phyloP scores from a whole-genome alignment of 1,140 invertebrate species.

The Sesamia nonagrioides region DNA sequence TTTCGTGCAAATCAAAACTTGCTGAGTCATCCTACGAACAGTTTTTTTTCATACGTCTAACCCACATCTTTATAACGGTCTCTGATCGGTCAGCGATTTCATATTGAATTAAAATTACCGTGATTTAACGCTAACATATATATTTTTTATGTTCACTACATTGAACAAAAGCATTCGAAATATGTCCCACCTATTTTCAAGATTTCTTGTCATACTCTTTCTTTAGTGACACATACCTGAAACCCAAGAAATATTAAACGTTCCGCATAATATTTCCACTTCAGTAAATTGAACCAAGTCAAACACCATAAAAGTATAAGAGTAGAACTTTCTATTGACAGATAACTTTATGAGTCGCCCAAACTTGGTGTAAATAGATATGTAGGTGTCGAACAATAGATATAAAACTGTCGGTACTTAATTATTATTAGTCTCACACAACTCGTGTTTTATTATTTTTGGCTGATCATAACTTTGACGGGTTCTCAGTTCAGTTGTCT shows the following conservation, averaged over 20 bases:
- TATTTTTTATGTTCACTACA: constrained; percentile 15
- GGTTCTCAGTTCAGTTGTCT: constrained; percentile 19
- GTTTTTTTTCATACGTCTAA: constrained; percentile 54
- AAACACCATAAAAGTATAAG: constrained; percentile 54
- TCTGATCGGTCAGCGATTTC: constrained; percentile 49
- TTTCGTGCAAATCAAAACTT: constrained; percentile 50
- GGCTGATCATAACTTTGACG: constrained; percentile 17
- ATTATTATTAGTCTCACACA: constrained; percentile 46
- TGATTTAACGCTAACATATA: background rate
- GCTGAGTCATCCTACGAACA: constrained; percentile 48
- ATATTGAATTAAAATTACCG: constrained; percentile 35
- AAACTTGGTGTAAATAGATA: constrained; percentile 52
- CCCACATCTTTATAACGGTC: constrained; percentile 58
- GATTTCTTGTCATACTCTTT: background rate
- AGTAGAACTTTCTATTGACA: constrained; percentile 59
- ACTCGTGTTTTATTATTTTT: constrained; percentile 28
- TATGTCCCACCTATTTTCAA: background rate
- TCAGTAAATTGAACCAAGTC: constrained; percentile 40
- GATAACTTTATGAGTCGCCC: constrained; percentile 54
- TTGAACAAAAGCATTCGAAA: constrained; percentile 5
- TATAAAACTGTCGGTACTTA: constrained; percentile 62
- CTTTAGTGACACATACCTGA: background rate
- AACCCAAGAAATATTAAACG: constrained; percentile 27
- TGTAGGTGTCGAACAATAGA: constrained; percentile 54
- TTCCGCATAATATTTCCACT: constrained; percentile 21